Percentiles rank a stretch among this genome's conserved stretches.
Evolutionary conservation across 2,888 invertebrate genomes (phyloP).

Genomic region (Orchesella flavescens): DNA sequence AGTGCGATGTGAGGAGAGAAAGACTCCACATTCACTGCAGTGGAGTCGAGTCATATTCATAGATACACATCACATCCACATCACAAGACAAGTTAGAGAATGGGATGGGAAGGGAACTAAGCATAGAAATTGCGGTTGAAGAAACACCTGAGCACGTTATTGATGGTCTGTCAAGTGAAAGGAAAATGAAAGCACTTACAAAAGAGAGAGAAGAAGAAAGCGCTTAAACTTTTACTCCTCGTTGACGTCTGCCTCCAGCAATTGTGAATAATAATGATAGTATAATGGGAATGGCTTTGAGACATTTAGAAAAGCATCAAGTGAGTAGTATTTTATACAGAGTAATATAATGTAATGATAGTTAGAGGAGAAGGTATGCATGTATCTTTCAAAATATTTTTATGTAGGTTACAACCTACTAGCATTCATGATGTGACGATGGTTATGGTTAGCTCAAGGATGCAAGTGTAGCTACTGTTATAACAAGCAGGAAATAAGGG

Average conservation of each 20-base stretch:
- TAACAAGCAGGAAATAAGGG: neutral
- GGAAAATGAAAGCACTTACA: slow-evolving; percentile 36
- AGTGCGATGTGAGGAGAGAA: too few relatives aligned
- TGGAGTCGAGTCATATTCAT: too few relatives aligned
- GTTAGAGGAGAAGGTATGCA: too few relatives aligned
- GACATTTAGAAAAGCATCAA: neutral
- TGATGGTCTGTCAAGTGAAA: slow-evolving; percentile 53
- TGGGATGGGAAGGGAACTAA: slow-evolving; percentile 24
- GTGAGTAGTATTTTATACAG: too few relatives aligned
- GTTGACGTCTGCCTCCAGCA: slow-evolving; percentile 1
- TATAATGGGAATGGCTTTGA: neutral
- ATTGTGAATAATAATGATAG: neutral
- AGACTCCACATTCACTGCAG: too few relatives aligned
- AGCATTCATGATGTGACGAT: too few relatives aligned
- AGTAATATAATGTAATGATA: neutral
- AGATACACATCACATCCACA: too few relatives aligned
- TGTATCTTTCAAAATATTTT: too few relatives aligned
- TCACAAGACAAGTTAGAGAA: too few relatives aligned
- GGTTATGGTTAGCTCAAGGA: too few relatives aligned
- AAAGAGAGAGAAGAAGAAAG: slow-evolving; percentile 14
- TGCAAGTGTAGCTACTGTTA: too few relatives aligned
- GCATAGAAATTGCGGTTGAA: slow-evolving; percentile 30
- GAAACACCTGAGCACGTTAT: slow-evolving; percentile 46
- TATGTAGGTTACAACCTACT: too few relatives aligned
- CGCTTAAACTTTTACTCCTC: neutral